A percentile compares a stretch with the other conserved stretches of the same genome.
Evolutionary conservation across 2,797 vertebrate species (phyloP).

Genomic region (Ptychobarbus kaznakovi): DNA sequence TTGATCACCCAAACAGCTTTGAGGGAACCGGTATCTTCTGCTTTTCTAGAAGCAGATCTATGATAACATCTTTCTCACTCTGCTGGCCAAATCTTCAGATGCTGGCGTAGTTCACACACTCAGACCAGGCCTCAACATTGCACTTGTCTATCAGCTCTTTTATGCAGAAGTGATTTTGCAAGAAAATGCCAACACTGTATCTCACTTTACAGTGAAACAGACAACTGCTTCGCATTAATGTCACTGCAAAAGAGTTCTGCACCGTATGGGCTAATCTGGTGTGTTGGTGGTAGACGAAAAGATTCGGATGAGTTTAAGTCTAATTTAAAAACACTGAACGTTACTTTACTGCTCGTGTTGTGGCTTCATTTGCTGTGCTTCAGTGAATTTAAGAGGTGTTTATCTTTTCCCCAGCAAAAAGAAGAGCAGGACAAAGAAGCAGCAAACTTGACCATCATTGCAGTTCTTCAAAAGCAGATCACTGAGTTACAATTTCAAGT

Average conservation of each 20-base stretch:
- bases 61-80: conserved; percentile 71
- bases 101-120: conserved; percentile 71
- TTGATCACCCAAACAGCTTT: conserved; percentile 35
- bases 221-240: conserved; percentile 19
- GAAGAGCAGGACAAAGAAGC: conserved; percentile 1
- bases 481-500: conserved; percentile 20
- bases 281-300: not conserved
- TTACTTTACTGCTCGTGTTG: not conserved
- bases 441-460: not conserved
- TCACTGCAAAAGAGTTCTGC: not conserved
- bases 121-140: conserved; percentile 24
- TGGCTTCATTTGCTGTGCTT: not conserved
- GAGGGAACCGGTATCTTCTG: conserved; percentile 74
- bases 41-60: conserved; percentile 64
- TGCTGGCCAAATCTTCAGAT: conserved; percentile 54
- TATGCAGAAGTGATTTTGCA: conserved; percentile 60
- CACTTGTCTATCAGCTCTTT: conserved; percentile 59
- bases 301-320: not conserved
- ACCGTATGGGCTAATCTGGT: not conserved
- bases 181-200: conserved; percentile 26
- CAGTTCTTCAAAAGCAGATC: conserved; percentile 36
- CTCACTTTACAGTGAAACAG: conserved; percentile 31
- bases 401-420: conserved; percentile 9
- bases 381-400: not conserved
- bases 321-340: conserved; percentile 2